Evolutionary conservation across 2,113 vertebrate species (phyloP), one percentile per base, ranked within the genome.

Genomic region (Monarcha castaneiventris): DNA sequence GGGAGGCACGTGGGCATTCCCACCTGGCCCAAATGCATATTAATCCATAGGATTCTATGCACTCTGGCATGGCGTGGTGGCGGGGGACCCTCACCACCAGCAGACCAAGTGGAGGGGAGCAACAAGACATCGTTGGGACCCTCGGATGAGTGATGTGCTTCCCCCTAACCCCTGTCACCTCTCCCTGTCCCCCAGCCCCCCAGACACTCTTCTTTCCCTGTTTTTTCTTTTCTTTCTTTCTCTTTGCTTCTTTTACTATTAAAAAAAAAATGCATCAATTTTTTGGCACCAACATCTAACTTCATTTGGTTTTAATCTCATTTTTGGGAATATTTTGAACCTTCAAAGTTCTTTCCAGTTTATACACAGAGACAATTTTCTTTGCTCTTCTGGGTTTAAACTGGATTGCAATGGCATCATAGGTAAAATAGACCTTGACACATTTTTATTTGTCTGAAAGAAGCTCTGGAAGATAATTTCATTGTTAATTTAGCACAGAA

Each of bases 51-150:
- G 55, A 56, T 33, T 56, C 55, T 33, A 2, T 21, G 22, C 55
- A 22, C 55, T 55, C 13, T 8, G 6, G 54, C 30, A 1, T 14
- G 20, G 29, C 11, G 17, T 5, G 33, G 13, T 6, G 2, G 33
- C 3, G 1, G 33, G 33, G 21, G 21, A 23, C 21, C 21, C 56
- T 58, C 33, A 23, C 13, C 56, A n/a, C 21, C 14, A 35, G 56
- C 10, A 58, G 33, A 58, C 33, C 56, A n/a, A 9, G 6, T 15
- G 33, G 33, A 35, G 33, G 33, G 13, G 21, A n/a, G 13, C 55
- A n/a, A n/a, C 2, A 3, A n/a, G 33, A 58, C 3, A 1, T 58
- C 8, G 0, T 5, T 35, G 56, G 56, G 56, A 58, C n/a, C 33
- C 56, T 35, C 2, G 6, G n/a, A 35, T 35, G 22, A 6, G 33